These are phyloP conservation scores for Tachycineta bicolor DNA, from an alignment of 2,113 vertebrate species.

Conservation along the genomic window DNA sequence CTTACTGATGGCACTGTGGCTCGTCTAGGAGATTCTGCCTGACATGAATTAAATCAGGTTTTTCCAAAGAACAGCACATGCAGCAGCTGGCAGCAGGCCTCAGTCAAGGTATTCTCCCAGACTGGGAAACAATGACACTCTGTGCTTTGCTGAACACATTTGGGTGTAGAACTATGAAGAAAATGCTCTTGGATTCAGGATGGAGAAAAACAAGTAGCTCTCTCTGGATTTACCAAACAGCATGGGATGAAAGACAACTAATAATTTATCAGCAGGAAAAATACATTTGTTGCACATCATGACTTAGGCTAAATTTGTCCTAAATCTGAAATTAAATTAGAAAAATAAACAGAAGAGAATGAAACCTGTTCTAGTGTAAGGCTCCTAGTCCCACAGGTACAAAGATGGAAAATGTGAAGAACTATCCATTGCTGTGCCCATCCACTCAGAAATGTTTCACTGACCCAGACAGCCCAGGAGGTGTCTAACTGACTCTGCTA, in stretches of 20 bases:
- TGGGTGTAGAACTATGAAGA: not conserved
- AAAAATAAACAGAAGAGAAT: not conserved
- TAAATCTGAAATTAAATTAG: not conserved
- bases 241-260: not conserved
- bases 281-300: not conserved
- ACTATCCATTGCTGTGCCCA: not conserved
- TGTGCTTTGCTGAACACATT: not conserved
- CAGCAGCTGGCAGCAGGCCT: not conserved
- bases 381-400: not conserved
- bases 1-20: fast-evolving
- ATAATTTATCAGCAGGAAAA: not conserved
- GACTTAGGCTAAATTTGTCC: not conserved
- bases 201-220: not conserved
- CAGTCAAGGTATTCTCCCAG: not conserved
- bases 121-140: not conserved
- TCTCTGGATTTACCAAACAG: not conserved
- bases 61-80: not conserved
- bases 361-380: not conserved
- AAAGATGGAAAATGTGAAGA: not conserved
- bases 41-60: not conserved
- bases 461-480: slow-evolving; percentile 2
- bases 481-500: not conserved
- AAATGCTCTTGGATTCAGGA: not conserved
- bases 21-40: not conserved
- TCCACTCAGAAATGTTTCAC: not conserved